Conservation (phyloP, 2,113 vertebrate species). For the Sinocyclocheilus rhinocerous region DNA sequence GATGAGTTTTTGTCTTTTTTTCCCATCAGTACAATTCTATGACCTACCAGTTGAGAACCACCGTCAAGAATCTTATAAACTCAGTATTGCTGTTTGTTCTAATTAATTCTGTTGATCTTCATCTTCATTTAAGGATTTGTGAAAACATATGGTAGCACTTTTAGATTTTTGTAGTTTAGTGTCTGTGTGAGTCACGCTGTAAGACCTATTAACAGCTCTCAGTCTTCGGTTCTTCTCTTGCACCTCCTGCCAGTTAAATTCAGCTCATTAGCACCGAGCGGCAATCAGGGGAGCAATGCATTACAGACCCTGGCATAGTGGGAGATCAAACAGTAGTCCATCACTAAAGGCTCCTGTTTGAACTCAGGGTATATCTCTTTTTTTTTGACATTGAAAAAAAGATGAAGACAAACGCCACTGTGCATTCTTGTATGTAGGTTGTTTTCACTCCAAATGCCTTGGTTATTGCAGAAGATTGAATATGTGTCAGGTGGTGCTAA, state of each 20-base stretch:
- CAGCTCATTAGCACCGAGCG: constrained; percentile 48
- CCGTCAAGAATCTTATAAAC: not conserved
- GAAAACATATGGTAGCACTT: not conserved
- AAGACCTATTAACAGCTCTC: constrained; percentile 46
- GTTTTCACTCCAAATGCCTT: not conserved
- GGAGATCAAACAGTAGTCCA: constrained; percentile 9
- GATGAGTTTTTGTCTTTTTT: not conserved
- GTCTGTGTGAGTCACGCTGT: constrained; percentile 41
- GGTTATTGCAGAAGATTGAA: not conserved
- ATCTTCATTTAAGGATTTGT: not conserved
- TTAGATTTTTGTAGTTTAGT: constrained; percentile 29
- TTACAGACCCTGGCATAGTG: constrained; percentile 5
- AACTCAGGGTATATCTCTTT: not conserved
- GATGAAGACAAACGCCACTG: not conserved
- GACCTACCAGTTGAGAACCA: not conserved
- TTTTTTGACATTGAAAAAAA: not conserved
- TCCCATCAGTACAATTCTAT: not conserved
- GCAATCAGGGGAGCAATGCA: constrained; percentile 9
- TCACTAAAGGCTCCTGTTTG: not conserved
- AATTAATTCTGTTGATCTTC: not conserved
- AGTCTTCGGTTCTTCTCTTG: constrained; percentile 42
- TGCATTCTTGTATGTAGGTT: not conserved
- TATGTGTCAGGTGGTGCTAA: not conserved
- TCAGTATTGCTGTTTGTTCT: not conserved
- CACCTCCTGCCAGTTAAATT: constrained; percentile 44